Percentiles rank a stretch among this genome's conserved stretches.
Conservation (phyloP, 2,888 invertebrate species). For the Hypolimnas misippus region DNA sequence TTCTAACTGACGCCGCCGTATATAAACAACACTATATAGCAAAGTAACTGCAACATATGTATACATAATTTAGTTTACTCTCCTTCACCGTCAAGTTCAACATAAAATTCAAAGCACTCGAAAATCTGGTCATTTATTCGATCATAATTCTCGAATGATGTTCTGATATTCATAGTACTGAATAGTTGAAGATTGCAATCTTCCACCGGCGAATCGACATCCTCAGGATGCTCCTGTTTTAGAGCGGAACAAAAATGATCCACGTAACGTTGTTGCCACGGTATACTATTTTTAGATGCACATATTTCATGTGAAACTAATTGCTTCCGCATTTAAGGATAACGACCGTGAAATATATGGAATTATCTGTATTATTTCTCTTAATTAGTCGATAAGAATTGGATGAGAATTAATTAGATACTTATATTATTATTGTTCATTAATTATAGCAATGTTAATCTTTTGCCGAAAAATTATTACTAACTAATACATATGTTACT, state of each 20-base stretch:
- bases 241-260: slow-evolving; percentile 25
- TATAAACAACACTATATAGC: no score
- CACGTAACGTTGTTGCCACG: slow-evolving; percentile 20
- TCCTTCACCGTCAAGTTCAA: no score
- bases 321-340: slow-evolving; percentile 31
- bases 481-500: no score
- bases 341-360: slow-evolving; percentile 32
- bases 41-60: no score
- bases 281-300: slow-evolving; percentile 28
- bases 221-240: slow-evolving; percentile 35
- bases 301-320: slow-evolving; percentile 15
- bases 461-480: no score
- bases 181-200: slow-evolving; percentile 17
- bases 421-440: no score
- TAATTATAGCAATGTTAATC: no score
- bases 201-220: slow-evolving; percentile 31
- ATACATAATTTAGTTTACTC: no score
- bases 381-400: background rate
- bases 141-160: no score
- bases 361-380: background rate
- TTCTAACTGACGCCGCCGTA: no score
- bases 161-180: background rate
- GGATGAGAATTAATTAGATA: background rate
- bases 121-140: no score
- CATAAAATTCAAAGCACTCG: no score